Conservation (phyloP, 37 sponge, comb jelly and placozoan genomes). For the Geodia barretti region DNA sequence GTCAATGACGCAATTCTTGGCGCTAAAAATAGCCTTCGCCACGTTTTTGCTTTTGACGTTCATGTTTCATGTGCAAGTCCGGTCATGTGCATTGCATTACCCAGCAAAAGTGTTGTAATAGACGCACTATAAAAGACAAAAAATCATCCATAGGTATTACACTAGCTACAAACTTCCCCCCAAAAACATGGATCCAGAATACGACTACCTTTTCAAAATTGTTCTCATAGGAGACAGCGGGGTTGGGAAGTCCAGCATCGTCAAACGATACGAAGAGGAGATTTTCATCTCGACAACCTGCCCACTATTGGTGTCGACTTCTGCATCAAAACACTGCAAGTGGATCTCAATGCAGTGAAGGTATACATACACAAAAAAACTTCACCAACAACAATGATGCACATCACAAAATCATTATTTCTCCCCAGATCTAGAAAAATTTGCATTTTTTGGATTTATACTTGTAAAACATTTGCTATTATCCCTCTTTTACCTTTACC, state of each 20-base stretch:
- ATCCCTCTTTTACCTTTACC: background rate
- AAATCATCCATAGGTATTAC: too few species aligned
- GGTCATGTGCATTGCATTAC: background rate
- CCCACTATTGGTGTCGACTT: slow-evolving; percentile 94
- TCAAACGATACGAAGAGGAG: slow-evolving; percentile 73
- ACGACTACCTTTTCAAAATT: slow-evolving; percentile 77
- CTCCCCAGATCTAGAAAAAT: too few species aligned
- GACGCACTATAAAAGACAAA: too few species aligned
- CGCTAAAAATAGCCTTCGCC: background rate
- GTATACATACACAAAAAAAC: slow-evolving; percentile 21
- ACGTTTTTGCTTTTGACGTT: background rate
- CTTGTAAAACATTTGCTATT: background rate
- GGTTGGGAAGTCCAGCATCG: slow-evolving; percentile 76
- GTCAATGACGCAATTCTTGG: too few species aligned
- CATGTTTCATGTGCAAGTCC: background rate
- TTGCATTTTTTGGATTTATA: too few species aligned
- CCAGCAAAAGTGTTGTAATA: background rate
- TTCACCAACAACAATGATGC: too few species aligned
- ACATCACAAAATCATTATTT: too few species aligned
- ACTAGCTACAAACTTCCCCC: background rate
- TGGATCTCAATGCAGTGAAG: slow-evolving; percentile 80
- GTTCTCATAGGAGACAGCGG: slow-evolving; percentile 82
- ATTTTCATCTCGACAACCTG: slow-evolving; percentile 67
- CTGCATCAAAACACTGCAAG: slow-evolving; percentile 84
- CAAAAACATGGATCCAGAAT: slow-evolving; percentile 62